Conservation (phyloP, 2,113 vertebrate species). For the Antechinus flavipes region DNA sequence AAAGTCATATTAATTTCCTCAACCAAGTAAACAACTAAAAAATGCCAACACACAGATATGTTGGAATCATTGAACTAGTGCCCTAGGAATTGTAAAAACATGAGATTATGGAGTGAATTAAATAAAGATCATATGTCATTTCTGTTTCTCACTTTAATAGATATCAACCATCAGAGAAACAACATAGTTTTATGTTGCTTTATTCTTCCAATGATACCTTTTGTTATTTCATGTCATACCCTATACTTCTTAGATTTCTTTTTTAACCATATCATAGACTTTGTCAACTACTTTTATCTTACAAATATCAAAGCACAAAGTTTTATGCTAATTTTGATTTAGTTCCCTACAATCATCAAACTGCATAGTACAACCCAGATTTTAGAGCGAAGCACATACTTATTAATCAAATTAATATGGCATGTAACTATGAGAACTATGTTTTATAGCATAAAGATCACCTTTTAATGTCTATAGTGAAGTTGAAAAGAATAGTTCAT, state of each 20-base stretch:
- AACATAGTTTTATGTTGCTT: neutral
- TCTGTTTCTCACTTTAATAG: accelerated
- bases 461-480: neutral
- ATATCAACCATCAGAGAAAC: accelerated
- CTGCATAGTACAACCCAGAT: neutral
- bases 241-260: neutral
- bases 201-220: neutral
- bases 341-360: neutral
- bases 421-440: conserved; percentile 5
- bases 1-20: neutral
- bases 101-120: accelerated
- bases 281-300: neutral
- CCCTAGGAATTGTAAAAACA: neutral
- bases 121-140: accelerated
- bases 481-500: neutral
- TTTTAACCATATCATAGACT: neutral
- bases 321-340: conserved; percentile 11
- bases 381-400: neutral
- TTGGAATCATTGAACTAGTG: neutral
- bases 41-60: neutral
- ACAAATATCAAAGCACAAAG: neutral
- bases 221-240: neutral
- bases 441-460: neutral
- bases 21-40: neutral
- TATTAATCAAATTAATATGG: conserved; percentile 1